These are phyloP conservation scores for Oryzias sinensis DNA, from an alignment of 2,797 vertebrate genomes.

Conservation along the genomic window DNA sequence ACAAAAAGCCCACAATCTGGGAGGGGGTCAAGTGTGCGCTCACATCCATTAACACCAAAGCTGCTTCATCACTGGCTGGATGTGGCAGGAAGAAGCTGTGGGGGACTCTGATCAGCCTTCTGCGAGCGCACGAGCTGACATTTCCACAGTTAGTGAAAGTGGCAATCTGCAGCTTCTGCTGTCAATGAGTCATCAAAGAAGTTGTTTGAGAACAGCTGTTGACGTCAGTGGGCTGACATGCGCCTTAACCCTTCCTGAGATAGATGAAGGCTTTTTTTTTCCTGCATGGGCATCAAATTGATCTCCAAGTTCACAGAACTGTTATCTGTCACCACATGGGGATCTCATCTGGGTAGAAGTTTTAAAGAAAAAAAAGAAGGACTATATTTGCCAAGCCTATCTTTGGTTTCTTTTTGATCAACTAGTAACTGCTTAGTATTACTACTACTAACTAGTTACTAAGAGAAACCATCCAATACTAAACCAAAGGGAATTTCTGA, in stretches of 20 bases:
- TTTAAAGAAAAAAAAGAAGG: not conserved
- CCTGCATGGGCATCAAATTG: slow-evolving; percentile 41
- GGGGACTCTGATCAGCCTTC: slow-evolving; percentile 55
- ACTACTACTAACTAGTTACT: too few species aligned
- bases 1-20: slow-evolving; percentile 58
- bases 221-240: slow-evolving; percentile 63
- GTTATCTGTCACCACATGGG: slow-evolving; percentile 33
- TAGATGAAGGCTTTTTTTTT: slow-evolving; percentile 33
- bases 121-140: slow-evolving; percentile 48
- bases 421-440: too few species aligned
- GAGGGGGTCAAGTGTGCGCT: slow-evolving; percentile 63
- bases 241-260: slow-evolving; percentile 58
- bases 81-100: slow-evolving; percentile 47
- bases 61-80: slow-evolving; percentile 58
- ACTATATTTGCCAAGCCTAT: not conserved
- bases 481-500: too few species aligned
- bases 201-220: slow-evolving; percentile 75
- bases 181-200: slow-evolving; percentile 74
- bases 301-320: slow-evolving; percentile 54
- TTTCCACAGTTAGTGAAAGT: slow-evolving; percentile 66
- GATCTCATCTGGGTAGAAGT: slow-evolving; percentile 23
- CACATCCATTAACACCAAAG: slow-evolving; percentile 67
- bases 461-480: too few species aligned
- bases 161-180: slow-evolving; percentile 63
- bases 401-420: not conserved